phyloP scores from a whole-genome alignment of 2,797 vertebrate species.

The Huso huso region DNA sequence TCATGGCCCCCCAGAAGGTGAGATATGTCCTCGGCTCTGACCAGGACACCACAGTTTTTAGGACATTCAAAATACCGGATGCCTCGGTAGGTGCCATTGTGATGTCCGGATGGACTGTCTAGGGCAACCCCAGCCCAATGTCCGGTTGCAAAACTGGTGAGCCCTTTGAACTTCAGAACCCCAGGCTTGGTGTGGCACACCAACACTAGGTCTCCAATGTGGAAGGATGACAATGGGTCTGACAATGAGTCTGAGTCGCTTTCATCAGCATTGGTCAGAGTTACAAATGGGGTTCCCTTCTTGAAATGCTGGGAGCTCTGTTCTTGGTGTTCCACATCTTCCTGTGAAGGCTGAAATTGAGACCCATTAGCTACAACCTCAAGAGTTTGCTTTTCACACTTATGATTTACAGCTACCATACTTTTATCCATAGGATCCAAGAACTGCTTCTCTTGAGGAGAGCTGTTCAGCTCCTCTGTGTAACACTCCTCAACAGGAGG shows the following conservation, averaged over 20 bases:
- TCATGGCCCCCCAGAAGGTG: conserved; percentile 17
- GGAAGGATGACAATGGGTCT: conserved; percentile 36
- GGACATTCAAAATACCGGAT: conserved; percentile 46
- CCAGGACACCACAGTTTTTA: conserved; percentile 41
- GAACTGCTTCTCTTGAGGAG: not conserved
- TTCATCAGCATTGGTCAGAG: conserved; percentile 13
- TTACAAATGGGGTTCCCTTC: conserved; percentile 10
- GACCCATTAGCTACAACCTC: conserved; percentile 1
- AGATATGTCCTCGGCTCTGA: conserved; percentile 42
- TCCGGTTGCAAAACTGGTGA: conserved; percentile 32
- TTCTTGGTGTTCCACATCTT: conserved; percentile 10
- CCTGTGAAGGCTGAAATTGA: not conserved
- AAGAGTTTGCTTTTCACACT: conserved; percentile 9
- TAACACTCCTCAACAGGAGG: conserved; percentile 1
- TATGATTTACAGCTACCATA: conserved; percentile 12
- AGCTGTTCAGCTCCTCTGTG: not conserved
- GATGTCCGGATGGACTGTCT: conserved; percentile 43
- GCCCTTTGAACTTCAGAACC: conserved; percentile 46
- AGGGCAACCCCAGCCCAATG: conserved; percentile 48
- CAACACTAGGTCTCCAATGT: conserved; percentile 42
- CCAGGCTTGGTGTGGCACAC: conserved; percentile 42
- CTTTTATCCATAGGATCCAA: not conserved
- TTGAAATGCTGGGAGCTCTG: conserved; percentile 19
- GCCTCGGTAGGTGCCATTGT: conserved; percentile 41
- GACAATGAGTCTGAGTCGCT: conserved; percentile 25